Evolutionary conservation across 2,888 invertebrate genomes (phyloP), one percentile per base, ranked within the genome.

Genomic region (Bellardia pandia): DNA sequence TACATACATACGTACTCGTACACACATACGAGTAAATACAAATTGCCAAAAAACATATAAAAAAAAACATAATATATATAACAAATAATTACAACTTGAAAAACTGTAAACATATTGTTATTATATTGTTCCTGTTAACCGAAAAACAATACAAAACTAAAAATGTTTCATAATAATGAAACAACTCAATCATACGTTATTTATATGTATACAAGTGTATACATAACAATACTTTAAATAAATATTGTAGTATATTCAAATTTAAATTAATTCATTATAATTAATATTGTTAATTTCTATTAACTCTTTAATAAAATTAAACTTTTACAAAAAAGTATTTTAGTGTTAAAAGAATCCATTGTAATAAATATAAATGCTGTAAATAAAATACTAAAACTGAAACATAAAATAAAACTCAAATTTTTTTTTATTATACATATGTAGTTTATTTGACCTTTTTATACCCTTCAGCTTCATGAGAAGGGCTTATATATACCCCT

Each of bases 121-220:
- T 51, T 48, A 45, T 45, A 71, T 71, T 79, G 79, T 79, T 79
- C 79, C 71, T 79, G 79, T 79, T 79, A 62, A 79, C 1, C 48
- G n/a, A 16, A 71, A 79, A 45, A 9, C 11, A 45, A 1, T 45
- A 56, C 33, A 60, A 60, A 51, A 13, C 51, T 51, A 0, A 66
- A 53, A 77, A 42, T 48, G 33, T 14, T 4, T 51, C 51, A 51
- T 51, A 14, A 14, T 6, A 51, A 51, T 51, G 51, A 51, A 60
- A 30, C 33, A 62, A 75, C 13, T 45, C 45, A 60, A 11, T 13
- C 60, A 62, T 33, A 14, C 62, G 14, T 51, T 51, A 23, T 13
- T 13, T 16, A 9, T 42, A 45, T 23, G 30, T n/a, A n/a, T 23
- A 23, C 23, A 23, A 23, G 23, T 23, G 23, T 23, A 23, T 23